Evolutionary conservation across 1,140 invertebrate genomes (phyloP).

Genomic region (Galendromus occidentalis): DNA sequence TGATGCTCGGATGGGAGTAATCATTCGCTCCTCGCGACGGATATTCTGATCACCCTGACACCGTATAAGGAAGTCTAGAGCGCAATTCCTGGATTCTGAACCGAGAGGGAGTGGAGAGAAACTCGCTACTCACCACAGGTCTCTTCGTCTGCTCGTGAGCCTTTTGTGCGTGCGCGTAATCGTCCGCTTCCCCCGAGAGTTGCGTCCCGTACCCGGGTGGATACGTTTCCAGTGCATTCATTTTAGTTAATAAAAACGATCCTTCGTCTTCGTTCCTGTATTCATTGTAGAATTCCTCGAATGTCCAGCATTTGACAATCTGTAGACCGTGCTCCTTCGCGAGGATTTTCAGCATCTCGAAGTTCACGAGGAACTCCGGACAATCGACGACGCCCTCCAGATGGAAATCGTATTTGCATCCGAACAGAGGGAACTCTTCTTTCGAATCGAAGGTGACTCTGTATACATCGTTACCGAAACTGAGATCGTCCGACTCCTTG

Average conservation of each 20-base stretch:
- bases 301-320: conserved; percentile 46
- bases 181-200: conserved; percentile 37
- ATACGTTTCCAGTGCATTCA: conserved; percentile 46
- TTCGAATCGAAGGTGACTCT: conserved; percentile 50
- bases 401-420: conserved; percentile 86
- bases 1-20: no score
- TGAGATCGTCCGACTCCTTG: conserved; percentile 35
- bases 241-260: conserved; percentile 43
- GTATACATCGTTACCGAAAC: conserved; percentile 72
- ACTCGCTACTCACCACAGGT: conserved; percentile 16
- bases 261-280: conserved; percentile 36
- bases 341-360: conserved; percentile 60
- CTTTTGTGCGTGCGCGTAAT: conserved; percentile 49
- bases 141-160: conserved; percentile 31
- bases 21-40: no score
- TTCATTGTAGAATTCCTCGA: conserved; percentile 58
- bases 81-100: no score
- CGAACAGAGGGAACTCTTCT: conserved; percentile 62
- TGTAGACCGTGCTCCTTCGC: conserved; percentile 60
- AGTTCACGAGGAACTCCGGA: conserved; percentile 92
- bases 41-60: no score
- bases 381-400: conserved; percentile 90
- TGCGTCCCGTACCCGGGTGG: conserved; percentile 28
- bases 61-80: no score
- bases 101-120: no score